phyloP scores from a whole-genome alignment of 2,888 invertebrate species.

The Orchesellides sinensis region DNA sequence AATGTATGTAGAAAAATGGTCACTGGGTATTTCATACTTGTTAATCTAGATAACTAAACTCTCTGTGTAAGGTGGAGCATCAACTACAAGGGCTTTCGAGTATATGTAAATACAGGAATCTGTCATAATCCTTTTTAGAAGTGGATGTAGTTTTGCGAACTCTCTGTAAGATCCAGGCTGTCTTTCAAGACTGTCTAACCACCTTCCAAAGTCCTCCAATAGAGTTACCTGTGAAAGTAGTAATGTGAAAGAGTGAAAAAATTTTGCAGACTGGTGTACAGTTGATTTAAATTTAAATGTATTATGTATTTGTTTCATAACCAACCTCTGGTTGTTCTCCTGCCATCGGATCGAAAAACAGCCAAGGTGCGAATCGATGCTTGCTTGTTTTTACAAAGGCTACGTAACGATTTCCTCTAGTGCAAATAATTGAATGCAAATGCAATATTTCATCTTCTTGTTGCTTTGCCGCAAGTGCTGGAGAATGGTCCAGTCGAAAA shows the following conservation, averaged over 20 bases:
- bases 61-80: constrained; percentile 10
- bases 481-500: constrained; percentile 49
- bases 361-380: constrained; percentile 64
- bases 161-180: constrained; percentile 57
- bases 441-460: constrained; percentile 48
- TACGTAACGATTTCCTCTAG: constrained; percentile 55
- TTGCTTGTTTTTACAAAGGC: constrained; percentile 57
- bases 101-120: constrained; percentile 69
- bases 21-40: too few relatives aligned
- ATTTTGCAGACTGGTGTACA: too few relatives aligned
- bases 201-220: constrained; percentile 54
- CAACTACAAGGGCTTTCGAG: constrained; percentile 22
- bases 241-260: too few relatives aligned
- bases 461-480: constrained; percentile 46
- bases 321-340: constrained; percentile 62
- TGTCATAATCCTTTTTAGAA: constrained; percentile 64
- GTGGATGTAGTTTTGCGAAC: constrained; percentile 53
- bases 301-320: neutral
- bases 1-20: too few relatives aligned
- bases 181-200: constrained; percentile 59
- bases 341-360: constrained; percentile 61
- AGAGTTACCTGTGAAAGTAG: constrained; percentile 55
- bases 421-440: constrained; percentile 68
- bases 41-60: constrained; percentile 62
- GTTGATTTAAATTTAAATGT: too few relatives aligned